Evolutionary conservation across 2,888 invertebrate genomes (phyloP), one percentile per base, ranked within the genome.

Genomic region (Xylota segnis): DNA sequence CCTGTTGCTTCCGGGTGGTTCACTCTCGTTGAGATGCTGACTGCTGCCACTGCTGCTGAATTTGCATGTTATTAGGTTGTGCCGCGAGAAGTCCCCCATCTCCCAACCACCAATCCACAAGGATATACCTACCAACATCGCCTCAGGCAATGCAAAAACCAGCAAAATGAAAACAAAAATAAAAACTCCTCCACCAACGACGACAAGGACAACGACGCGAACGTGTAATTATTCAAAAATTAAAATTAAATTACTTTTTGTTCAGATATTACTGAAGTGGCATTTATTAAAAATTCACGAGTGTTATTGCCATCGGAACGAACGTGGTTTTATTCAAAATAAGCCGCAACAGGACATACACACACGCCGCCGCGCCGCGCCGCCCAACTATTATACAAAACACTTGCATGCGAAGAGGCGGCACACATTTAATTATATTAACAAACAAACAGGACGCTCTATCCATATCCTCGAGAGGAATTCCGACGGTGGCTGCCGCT

Each of bases 201-300:
- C 23, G 29, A 7, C 40, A 12, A 59, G 68, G 50, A 6, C n/a
- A 27, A 66, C 66, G 58, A 68, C 14, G 66, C 66, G 61, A 68
- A 83, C 83, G 83, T 78, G 83, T 83, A 83, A 83, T 83, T 83
- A 83, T 83, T 83, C 83, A 83, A 78, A 83, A 83, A 83, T 83
- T 83, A 83, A 83, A 83, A 78, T 78, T 83, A 83, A 83, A 83
- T 83, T 78, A 83, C 83, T 83, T 83, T 83, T 83, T 83, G 77
- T 72, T 83, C 83, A 32, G 72, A 72, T 77, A 83, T 83, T 83
- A 83, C 83, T 77, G 83, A 72, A 77, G 83, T 83, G 72, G 83
- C 83, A 65, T 83, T 83, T 83, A 83, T 78, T 83, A 83, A 77
- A 83, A 83, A 83, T 83, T 72, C 83, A 72, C 37, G 47, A 78